Percentiles rank a stretch among this genome's conserved stretches.
phyloP scores from a whole-genome alignment of 2,888 invertebrate species.

The Cheilosia scutellata region DNA sequence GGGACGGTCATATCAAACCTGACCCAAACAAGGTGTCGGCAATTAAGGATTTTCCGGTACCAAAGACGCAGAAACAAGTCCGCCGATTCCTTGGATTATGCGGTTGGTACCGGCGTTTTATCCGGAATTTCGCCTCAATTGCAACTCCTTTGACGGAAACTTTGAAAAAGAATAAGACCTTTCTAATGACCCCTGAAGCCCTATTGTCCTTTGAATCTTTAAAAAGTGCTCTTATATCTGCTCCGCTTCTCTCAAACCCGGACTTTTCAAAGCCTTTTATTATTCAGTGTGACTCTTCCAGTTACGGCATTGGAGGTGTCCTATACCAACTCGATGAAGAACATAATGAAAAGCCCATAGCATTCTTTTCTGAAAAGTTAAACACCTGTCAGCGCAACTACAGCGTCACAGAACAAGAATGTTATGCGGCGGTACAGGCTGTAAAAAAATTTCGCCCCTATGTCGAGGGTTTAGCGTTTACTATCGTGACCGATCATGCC shows the following conservation, averaged over 20 bases:
- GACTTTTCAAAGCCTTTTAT: background rate
- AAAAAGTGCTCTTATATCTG: background rate
- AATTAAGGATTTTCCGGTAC: too few species aligned
- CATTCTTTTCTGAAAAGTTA: too few species aligned
- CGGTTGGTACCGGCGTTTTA: too few species aligned
- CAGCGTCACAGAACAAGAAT: too few species aligned
- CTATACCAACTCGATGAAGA: too few species aligned
- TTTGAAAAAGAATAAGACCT: background rate
- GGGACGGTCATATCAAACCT: too few species aligned
- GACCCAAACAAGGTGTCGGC: too few species aligned
- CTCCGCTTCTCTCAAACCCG: background rate
- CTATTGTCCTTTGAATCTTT: background rate
- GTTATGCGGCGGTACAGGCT: too few species aligned
- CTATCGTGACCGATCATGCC: constrained; percentile 18
- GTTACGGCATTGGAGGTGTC: background rate
- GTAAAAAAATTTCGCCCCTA: background rate
- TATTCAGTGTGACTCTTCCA: background rate
- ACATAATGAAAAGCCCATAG: too few species aligned
- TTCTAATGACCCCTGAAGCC: constrained; percentile 1
- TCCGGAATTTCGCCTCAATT: background rate
- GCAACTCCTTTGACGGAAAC: background rate
- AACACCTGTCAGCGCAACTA: too few species aligned
- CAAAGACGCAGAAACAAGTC: too few species aligned
- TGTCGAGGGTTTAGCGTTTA: constrained; percentile 1
- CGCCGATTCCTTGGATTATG: too few species aligned